Conservation (phyloP, 64 coral and sea anemone species). For the Montipora foliosa region DNA sequence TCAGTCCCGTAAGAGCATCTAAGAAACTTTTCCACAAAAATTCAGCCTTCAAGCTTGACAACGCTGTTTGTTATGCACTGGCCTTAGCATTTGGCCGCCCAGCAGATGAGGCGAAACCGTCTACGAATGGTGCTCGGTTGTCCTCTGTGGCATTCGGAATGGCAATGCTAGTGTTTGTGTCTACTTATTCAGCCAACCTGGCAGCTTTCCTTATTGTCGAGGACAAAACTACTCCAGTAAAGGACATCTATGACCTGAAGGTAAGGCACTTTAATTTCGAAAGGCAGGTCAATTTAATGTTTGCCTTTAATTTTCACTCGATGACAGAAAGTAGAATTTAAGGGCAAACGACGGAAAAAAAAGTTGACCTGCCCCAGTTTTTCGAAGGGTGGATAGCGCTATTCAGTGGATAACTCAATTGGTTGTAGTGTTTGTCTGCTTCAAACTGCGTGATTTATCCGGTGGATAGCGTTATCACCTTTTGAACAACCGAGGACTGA, state of each 20-base stretch:
- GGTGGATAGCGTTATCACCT: too few species aligned
- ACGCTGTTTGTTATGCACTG: slow-evolving; percentile 89
- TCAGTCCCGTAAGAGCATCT: slow-evolving; percentile 52
- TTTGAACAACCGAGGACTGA: too few species aligned
- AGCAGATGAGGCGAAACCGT: slow-evolving; percentile 82
- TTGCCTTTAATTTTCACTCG: too few species aligned
- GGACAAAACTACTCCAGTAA: slow-evolving; percentile 81
- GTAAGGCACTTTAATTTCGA: slow-evolving; percentile 20
- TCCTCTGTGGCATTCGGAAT: slow-evolving; percentile 90
- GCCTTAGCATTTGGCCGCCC: slow-evolving; percentile 88
- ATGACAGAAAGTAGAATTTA: too few species aligned
- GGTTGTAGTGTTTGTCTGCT: too few species aligned
- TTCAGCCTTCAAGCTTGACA: slow-evolving; percentile 75
- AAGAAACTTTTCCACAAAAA: slow-evolving; percentile 8
- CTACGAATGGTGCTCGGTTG: slow-evolving; percentile 79
- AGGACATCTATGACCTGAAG: slow-evolving; percentile 90
- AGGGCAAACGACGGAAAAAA: too few species aligned
- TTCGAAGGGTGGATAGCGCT: too few species aligned
- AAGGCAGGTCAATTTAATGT: too few species aligned
- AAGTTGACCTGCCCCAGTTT: too few species aligned
- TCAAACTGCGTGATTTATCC: too few species aligned
- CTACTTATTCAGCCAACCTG: slow-evolving; percentile 88
- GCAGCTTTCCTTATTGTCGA: slow-evolving; percentile 91
- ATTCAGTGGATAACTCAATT: too few species aligned
- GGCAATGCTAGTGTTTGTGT: slow-evolving; percentile 91